A percentile compares a stretch with the other conserved stretches of the same genome.
Evolutionary conservation across 2,888 invertebrate genomes (phyloP).

Genomic region (Alloscopus bannaensis): DNA sequence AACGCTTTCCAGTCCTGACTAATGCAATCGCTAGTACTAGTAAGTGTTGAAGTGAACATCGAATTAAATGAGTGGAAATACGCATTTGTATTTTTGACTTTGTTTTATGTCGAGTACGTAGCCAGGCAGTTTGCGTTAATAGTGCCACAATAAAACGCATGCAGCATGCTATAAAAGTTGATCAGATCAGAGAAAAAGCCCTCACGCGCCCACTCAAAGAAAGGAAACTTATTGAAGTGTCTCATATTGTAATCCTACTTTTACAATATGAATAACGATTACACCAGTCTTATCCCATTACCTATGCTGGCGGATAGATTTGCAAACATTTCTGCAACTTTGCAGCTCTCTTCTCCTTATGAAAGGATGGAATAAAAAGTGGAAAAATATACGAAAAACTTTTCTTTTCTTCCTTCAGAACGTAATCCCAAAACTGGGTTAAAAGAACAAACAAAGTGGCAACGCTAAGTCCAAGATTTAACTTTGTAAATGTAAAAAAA

Average conservation of each 20-base stretch:
- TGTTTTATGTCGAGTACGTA: too few species aligned
- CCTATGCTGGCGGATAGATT: too few species aligned
- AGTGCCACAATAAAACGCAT: neutral
- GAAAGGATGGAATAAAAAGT: neutral
- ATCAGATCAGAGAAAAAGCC: slow-evolving; percentile 19
- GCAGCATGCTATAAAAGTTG: slow-evolving; percentile 46
- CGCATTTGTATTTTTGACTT: too few species aligned
- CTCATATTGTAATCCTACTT: neutral
- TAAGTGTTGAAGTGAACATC: too few species aligned
- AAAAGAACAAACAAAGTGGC: slow-evolving; percentile 19
- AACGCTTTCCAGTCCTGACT: too few species aligned
- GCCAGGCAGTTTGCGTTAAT: too few species aligned
- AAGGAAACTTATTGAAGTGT: neutral
- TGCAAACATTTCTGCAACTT: too few species aligned
- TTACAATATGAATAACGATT: neutral
- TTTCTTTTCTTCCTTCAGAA: neutral
- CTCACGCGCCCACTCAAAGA: slow-evolving; percentile 1
- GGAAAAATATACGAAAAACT: neutral
- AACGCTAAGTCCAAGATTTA: neutral
- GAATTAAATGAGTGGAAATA: neutral
- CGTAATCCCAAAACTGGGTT: slow-evolving; percentile 3
- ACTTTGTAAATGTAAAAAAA: neutral
- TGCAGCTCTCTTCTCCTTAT: neutral
- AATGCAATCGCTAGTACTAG: too few species aligned
- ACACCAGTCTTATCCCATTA: too few species aligned